Percentiles rank a stretch among this genome's conserved stretches.
phyloP scores from a whole-genome alignment of 2,888 invertebrate species.

The Ceratothoa steindachneri region DNA sequence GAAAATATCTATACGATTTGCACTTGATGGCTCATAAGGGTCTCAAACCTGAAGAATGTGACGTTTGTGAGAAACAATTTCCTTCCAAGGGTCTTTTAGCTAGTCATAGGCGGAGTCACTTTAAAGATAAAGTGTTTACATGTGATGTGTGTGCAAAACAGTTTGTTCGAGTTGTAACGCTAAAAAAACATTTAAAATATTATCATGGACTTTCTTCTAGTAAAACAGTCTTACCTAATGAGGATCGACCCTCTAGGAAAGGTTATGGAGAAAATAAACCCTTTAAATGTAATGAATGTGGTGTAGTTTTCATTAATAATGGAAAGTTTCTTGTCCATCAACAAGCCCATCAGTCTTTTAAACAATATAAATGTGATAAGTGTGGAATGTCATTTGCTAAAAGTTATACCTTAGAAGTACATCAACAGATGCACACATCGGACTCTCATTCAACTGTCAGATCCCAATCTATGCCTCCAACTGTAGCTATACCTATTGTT shows the following conservation, averaged over 20 bases:
- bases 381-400: constrained; percentile 42
- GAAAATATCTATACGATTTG: constrained; percentile 32
- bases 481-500: background rate
- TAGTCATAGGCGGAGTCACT: constrained; percentile 33
- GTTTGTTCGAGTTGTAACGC: constrained; percentile 35
- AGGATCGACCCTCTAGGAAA: constrained; percentile 30
- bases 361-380: constrained; percentile 36
- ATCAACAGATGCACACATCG: constrained; percentile 33
- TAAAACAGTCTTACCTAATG: constrained; percentile 24
- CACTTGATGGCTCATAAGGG: constrained; percentile 44
- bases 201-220: constrained; percentile 26
- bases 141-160: constrained; percentile 39
- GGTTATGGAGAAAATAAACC: constrained; percentile 28
- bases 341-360: constrained; percentile 36
- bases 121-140: constrained; percentile 38
- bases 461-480: background rate
- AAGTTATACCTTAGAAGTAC: constrained; percentile 41
- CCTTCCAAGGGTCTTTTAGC: constrained; percentile 37
- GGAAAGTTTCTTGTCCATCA: constrained; percentile 39
- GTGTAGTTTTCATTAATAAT: constrained; percentile 34
- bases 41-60: constrained; percentile 41
- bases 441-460: background rate
- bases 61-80: constrained; percentile 36
- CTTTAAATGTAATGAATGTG: constrained; percentile 41
- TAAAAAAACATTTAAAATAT: constrained; percentile 43